Evolutionary conservation across 2,888 invertebrate genomes (phyloP).

Genomic region (Nemapogon koenigi): DNA sequence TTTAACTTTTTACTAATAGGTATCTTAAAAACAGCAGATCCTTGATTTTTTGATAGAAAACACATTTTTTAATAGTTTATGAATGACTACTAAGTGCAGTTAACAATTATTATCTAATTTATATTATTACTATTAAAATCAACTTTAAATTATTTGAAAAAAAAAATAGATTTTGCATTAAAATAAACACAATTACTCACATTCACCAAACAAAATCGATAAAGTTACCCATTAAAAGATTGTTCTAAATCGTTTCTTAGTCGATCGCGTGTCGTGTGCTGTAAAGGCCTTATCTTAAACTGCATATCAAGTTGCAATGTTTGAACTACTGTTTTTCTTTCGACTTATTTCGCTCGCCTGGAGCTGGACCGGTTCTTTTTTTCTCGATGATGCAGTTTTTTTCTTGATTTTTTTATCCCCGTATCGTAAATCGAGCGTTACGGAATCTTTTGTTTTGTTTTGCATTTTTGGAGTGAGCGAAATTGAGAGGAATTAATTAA

Average conservation of each 20-base stretch:
- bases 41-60: too few species aligned
- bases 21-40: too few species aligned
- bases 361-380: slow-evolving; percentile 13
- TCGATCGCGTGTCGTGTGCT: slow-evolving; percentile 5
- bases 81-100: too few species aligned
- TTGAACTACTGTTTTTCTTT: slow-evolving; percentile 38
- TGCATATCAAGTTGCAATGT: slow-evolving; percentile 43
- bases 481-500: slow-evolving; percentile 44
- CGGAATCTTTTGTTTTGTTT: slow-evolving; percentile 24
- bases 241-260: not conserved
- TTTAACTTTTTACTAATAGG: too few species aligned
- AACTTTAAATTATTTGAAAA: too few species aligned
- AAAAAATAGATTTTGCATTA: too few species aligned
- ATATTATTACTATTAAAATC: too few species aligned
- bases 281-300: slow-evolving; percentile 4
- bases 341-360: slow-evolving; percentile 19
- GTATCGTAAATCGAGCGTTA: slow-evolving; percentile 36
- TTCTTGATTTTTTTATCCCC: slow-evolving; percentile 9
- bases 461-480: slow-evolving; percentile 25
- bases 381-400: slow-evolving; percentile 8
- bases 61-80: too few species aligned
- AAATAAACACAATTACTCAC: too few species aligned
- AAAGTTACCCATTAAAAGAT: too few species aligned
- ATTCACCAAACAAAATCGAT: too few species aligned
- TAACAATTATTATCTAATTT: too few species aligned